Evolutionary conservation across 2,113 vertebrate species (phyloP).

Genomic region (Diglossa brunneiventris): DNA sequence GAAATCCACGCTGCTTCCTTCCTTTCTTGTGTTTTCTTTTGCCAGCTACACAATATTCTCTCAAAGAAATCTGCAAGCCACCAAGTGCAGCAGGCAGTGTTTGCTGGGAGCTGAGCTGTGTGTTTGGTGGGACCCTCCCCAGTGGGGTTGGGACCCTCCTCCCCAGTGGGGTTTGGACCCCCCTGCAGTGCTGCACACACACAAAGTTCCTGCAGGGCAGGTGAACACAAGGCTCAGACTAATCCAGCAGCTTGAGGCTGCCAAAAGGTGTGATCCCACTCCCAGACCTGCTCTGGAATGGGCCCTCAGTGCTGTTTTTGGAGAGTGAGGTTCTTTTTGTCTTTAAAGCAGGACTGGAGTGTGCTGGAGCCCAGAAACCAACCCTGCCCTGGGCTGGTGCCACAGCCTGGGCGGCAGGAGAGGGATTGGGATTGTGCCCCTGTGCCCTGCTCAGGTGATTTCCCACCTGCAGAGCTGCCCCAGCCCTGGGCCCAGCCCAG

Average conservation of each 20-base stretch:
- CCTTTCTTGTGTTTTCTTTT: neutral
- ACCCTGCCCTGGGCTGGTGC: neutral
- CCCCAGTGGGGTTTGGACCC: no score
- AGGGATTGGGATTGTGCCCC: neutral
- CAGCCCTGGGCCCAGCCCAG: neutral
- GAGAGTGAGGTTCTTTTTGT: neutral
- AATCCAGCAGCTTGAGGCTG: neutral
- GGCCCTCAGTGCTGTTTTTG: neutral
- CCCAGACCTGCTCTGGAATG: neutral
- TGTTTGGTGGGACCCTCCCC: neutral
- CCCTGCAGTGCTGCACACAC: neutral
- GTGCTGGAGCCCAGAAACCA: neutral
- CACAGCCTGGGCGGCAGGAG: neutral
- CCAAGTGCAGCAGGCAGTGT: neutral
- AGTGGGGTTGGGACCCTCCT: no score
- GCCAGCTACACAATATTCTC: neutral
- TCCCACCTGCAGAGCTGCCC: neutral
- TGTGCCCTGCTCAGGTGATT: neutral
- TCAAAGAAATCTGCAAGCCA: slow-evolving; percentile 24
- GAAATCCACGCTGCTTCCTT: neutral
- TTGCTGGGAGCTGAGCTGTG: neutral
- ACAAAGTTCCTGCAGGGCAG: neutral
- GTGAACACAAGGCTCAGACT: neutral
- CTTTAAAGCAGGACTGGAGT: neutral
- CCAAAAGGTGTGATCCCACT: neutral